Evolutionary conservation across 2,113 vertebrate genomes (phyloP), one percentile per base, ranked within the genome.

Genomic region (Electrona antarctica): DNA sequence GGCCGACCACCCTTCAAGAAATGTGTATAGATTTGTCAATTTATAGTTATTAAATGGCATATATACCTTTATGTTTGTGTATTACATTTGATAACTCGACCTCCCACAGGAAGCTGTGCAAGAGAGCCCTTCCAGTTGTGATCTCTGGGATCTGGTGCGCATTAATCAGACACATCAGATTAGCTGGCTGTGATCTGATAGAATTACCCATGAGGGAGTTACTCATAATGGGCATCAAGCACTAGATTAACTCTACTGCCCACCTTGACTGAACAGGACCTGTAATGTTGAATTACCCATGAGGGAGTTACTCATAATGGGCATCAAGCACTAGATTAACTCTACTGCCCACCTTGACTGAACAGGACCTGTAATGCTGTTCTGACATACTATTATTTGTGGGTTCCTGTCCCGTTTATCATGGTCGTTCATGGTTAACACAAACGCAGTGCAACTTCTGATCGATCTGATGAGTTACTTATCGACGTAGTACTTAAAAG

Each of bases 131-230:
- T 6, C 60, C 13, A 15, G 64, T 29, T 52, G 60, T 1, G 28
- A 54, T 72, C 55, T 15, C 46, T 29, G 14, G 28, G 51, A 64
- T 75, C 67, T 41, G 21, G 45, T 63, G 4, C 48, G 48, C 10
- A 4, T 45, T 63, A 6, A 51, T 47, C 10, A n/a, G n/a, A 64
- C 45, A 60, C 56, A 12, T 56, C 48, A 54, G 65, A 67, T 75
- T 72, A 69, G 11, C 51, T 48, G n/a, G 48, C 70, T 49, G 41
- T 3, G 67, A 74, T 77, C 67, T 49, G 14, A 68, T 13, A n/a
- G 28, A 14, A 73, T 69, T 57, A 73, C 61, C 48, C 62, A 54
- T 45, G 28, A 68, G 13, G 15, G 28, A 14, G 69, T 69, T 57
- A 76, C 57, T 48, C 62, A 54, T 11, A 5, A 12, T n/a, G 51